Evolutionary conservation across 2,797 vertebrate genomes (phyloP), one percentile per base, ranked within the genome.

Genomic region (Poecilia gillii): DNA sequence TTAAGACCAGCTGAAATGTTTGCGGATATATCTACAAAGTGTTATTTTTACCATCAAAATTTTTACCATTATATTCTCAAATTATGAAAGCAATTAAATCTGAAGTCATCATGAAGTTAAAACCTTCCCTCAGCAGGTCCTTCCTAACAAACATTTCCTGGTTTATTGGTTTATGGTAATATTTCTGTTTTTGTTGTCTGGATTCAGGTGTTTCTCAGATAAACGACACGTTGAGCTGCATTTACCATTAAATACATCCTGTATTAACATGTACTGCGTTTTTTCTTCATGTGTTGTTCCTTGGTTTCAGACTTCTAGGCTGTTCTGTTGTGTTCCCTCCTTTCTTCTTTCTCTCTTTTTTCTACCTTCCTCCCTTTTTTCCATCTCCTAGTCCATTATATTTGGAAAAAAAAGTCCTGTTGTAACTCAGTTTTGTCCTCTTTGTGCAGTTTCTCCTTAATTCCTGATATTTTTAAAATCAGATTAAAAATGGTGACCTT

Each of bases 51-150:
- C 83, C 46, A 87, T 91, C 87, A 82, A 85, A 87, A 53, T n/a
- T n/a, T n/a, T n/a, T n/a, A n/a, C 36, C 77, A 80, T 78, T 49
- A 85, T 87, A 49, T 6, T 49, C 47, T 49, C 47, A 49, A 51
- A 51, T 85, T 88, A 90, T 78, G 89, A 90, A 84, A 81, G 31
- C 23, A 89, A 90, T 75, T 83, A 20, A 76, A 80, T 72, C 83
- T 85, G 18, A 68, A 79, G 79, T 84, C 81, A 77, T 88, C 76
- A 92, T 83, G 66, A 3, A 82, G 75, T 70, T 49, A 43, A 66
- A 18, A 1, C 28, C 46, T 55, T 73, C 31, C 6, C 31, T 64
- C 16, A 33, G 28, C 57, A 59, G n/a, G 3, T 59, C n/a, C 4
- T 31, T 2, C 12, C 14, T 18, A 6, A 62, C 14, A 16, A 14